A percentile compares a stretch with the other conserved stretches of the same genome.
phyloP scores from a whole-genome alignment of 1,140 invertebrate species.

The Helicoverpa armigera region DNA sequence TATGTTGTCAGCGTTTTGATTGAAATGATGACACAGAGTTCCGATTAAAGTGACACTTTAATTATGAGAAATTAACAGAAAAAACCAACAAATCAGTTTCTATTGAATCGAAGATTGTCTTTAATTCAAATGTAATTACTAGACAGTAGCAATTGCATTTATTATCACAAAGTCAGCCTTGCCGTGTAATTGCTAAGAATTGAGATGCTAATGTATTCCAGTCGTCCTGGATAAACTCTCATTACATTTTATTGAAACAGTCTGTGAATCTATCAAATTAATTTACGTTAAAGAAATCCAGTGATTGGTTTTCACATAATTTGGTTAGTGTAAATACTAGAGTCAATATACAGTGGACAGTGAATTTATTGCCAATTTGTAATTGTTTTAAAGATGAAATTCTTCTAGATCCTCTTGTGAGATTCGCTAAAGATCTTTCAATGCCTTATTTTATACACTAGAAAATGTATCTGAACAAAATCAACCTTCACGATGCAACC shows the following conservation, averaged over 20 bases:
- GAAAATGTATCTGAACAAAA: neutral
- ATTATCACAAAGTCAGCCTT: neutral
- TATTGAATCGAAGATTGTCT: neutral
- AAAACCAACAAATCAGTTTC: neutral
- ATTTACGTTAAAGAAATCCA: slow-evolving; percentile 23
- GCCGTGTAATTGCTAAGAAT: neutral
- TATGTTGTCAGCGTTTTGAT: neutral
- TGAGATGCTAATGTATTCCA: slow-evolving; percentile 18
- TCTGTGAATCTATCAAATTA: slow-evolving; percentile 15
- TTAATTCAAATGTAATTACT: slow-evolving; percentile 3
- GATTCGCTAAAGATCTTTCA: neutral
- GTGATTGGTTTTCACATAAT: neutral
- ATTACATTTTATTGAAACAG: neutral
- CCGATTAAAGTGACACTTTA: neutral
- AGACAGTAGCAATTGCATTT: slow-evolving; percentile 15
- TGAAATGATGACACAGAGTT: neutral
- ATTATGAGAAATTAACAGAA: neutral
- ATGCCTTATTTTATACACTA: too few species aligned
- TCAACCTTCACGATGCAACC: neutral
- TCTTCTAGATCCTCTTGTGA: neutral
- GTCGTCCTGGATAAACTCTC: slow-evolving; percentile 14
- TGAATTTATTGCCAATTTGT: neutral
- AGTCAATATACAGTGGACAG: neutral
- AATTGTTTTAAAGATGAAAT: neutral
- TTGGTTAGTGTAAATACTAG: slow-evolving; percentile 14